These are phyloP conservation scores for Notoglanidium macrostoma DNA, from an alignment of 2,797 vertebrate genomes.

Conservation along the genomic window DNA sequence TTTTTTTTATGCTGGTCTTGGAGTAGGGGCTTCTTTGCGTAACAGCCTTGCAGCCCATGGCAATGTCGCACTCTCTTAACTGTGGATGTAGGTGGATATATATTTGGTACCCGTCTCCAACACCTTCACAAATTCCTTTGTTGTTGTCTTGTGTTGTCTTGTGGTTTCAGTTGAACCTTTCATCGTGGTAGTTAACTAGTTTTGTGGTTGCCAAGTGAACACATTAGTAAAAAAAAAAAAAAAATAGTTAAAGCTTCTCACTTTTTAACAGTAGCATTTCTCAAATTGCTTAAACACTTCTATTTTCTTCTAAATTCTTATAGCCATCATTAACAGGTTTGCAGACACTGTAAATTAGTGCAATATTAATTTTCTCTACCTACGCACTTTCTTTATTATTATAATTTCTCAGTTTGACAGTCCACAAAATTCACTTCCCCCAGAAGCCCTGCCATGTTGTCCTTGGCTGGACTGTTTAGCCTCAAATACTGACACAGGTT, in stretches of 20 bases:
- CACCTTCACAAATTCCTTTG: not conserved
- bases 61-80: not conserved
- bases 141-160: no score
- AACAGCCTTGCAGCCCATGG: not conserved
- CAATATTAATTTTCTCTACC: slow-evolving; percentile 53
- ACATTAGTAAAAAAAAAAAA: not conserved
- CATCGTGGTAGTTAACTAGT: not conserved
- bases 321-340: slow-evolving; percentile 18
- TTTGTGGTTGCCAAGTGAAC: not conserved
- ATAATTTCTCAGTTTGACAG: slow-evolving; percentile 52
- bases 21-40: not conserved
- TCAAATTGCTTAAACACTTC: slow-evolving; percentile 2
- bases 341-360: slow-evolving; percentile 35
- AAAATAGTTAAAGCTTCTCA: no score
- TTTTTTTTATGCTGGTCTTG: not conserved
- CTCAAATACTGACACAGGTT: slow-evolving; percentile 63
- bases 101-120: not conserved
- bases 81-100: no score
- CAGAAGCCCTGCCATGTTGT: slow-evolving; percentile 60
- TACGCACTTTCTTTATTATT: slow-evolving; percentile 50
- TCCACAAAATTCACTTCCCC: slow-evolving; percentile 19
- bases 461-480: slow-evolving; percentile 68
- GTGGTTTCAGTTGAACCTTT: not conserved
- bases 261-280: not conserved
- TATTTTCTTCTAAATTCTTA: slow-evolving; percentile 2